phyloP scores from a whole-genome alignment of 1,140 invertebrate species.

The Zaprionus nigranus region DNA sequence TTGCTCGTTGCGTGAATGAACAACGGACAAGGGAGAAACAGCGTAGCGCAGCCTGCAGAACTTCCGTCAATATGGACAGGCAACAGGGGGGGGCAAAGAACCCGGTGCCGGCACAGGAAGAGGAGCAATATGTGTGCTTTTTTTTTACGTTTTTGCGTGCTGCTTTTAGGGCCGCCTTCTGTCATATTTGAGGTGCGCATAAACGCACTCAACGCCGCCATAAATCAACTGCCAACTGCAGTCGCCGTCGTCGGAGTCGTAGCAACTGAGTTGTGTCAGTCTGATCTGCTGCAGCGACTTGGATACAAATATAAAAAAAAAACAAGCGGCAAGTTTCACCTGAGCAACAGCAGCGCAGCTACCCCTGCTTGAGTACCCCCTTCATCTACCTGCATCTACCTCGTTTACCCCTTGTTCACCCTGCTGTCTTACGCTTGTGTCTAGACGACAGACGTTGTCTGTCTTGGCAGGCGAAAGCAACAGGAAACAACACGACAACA shows the following conservation, averaged over 20 bases:
- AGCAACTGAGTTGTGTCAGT: neutral
- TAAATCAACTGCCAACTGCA: constrained; percentile 75
- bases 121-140: constrained; percentile 10
- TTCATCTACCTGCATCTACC: neutral
- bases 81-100: neutral
- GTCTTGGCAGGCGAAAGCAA: constrained; percentile 55
- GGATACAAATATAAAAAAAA: constrained; percentile 30
- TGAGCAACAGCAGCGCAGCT: constrained; percentile 28
- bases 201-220: constrained; percentile 81
- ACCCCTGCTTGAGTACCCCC: neutral
- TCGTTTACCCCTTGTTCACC: constrained; percentile 10
- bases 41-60: constrained; percentile 37
- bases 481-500: constrained; percentile 68
- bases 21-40: constrained; percentile 30
- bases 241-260: neutral
- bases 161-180: constrained; percentile 60
- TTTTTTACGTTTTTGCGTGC: constrained; percentile 30
- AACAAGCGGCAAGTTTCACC: constrained; percentile 57
- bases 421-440: constrained; percentile 70
- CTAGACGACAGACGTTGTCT: constrained; percentile 74
- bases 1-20: constrained; percentile 79
- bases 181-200: constrained; percentile 81
- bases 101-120: neutral
- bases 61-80: constrained; percentile 54
- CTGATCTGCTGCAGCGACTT: constrained; percentile 29